phyloP scores from a whole-genome alignment of 1,140 invertebrate genomes.

The Pygmarrhopalites habei region DNA sequence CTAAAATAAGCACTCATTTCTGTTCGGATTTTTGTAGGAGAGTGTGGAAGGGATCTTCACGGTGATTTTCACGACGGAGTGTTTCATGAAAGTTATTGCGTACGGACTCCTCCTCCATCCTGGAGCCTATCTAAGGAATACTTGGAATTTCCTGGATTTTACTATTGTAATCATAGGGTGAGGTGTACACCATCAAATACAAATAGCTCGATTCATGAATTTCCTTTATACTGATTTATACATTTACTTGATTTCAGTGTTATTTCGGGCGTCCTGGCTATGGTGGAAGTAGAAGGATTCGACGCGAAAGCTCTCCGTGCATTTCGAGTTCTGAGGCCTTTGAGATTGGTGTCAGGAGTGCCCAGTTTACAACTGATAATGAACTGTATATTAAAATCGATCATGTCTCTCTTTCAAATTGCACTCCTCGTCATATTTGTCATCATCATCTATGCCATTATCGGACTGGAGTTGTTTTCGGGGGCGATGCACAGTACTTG shows the following conservation, averaged over 20 bases:
- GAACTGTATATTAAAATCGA: slow-evolving; percentile 56
- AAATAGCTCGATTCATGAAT: no score
- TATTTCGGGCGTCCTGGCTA: slow-evolving; percentile 82
- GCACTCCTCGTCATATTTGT: slow-evolving; percentile 97
- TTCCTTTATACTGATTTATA: no score
- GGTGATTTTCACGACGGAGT: slow-evolving; percentile 97
- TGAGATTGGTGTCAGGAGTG: slow-evolving; percentile 94
- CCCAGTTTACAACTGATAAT: slow-evolving; percentile 99
- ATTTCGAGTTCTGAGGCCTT: slow-evolving; percentile 91
- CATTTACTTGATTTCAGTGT: slow-evolving; percentile 79
- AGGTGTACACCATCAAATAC: neutral
- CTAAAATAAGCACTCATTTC: neutral
- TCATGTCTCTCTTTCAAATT: slow-evolving; percentile 98
- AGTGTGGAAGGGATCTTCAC: slow-evolving; percentile 97
- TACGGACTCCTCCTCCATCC: slow-evolving; percentile 94
- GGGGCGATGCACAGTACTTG: slow-evolving; percentile 94
- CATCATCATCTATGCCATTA: slow-evolving; percentile 99
- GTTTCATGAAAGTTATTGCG: slow-evolving; percentile 97
- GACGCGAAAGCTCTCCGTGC: slow-evolving; percentile 95
- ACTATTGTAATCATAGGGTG: slow-evolving; percentile 97
- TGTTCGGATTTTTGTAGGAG: slow-evolving; percentile 66
- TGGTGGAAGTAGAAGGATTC: slow-evolving; percentile 87
- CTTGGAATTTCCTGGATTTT: slow-evolving; percentile 99
- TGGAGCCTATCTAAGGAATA: slow-evolving; percentile 94
- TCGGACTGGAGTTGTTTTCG: slow-evolving; percentile 95